Conservation (phyloP, 2,113 vertebrate genomes). For the Sylvia atricapilla region DNA sequence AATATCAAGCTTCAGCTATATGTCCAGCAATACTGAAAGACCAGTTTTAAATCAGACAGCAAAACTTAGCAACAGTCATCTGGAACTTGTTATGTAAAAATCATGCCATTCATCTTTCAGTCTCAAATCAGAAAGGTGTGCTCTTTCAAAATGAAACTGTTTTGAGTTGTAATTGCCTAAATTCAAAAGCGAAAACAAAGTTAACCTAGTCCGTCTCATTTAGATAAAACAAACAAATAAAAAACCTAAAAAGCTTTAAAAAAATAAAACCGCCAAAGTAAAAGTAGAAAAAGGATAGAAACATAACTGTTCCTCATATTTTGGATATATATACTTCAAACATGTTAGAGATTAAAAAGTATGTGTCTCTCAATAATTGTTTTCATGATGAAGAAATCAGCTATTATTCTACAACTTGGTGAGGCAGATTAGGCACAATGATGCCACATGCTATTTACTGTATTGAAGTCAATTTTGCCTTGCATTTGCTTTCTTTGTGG, state of each 20-base stretch:
- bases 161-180: background rate
- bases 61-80: background rate
- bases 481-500: background rate
- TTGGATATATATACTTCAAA: background rate
- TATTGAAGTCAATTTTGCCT: background rate
- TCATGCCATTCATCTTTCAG: background rate
- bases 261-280: background rate
- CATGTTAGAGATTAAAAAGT: background rate
- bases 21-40: background rate
- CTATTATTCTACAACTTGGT: background rate
- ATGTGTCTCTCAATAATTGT: background rate
- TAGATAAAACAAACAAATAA: background rate
- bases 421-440: background rate
- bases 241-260: background rate
- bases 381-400: background rate
- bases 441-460: fast-evolving
- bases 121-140: background rate
- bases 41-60: background rate
- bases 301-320: background rate
- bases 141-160: background rate
- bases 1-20: background rate
- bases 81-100: background rate
- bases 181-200: background rate
- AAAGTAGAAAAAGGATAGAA: background rate
- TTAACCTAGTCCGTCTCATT: background rate